These are phyloP conservation scores for Drosophila mojavensis DNA, from an alignment of 1,140 invertebrate genomes.

Conservation along the genomic window DNA sequence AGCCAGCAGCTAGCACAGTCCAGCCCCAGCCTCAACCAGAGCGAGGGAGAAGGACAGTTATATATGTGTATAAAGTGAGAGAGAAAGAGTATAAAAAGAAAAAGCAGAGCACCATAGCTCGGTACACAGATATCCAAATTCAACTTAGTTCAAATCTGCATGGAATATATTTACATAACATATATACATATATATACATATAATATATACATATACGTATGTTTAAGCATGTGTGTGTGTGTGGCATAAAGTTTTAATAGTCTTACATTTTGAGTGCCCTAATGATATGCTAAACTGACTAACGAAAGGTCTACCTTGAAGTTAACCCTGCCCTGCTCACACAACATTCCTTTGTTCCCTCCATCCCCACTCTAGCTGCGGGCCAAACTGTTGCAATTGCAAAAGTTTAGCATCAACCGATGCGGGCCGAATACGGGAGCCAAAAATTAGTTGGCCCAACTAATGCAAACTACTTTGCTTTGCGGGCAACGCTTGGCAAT, in stretches of 20 bases:
- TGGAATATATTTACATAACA: constrained; percentile 28
- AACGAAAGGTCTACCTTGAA: constrained; percentile 47
- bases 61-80: not conserved
- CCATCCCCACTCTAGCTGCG: not conserved
- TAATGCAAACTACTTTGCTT: not conserved
- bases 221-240: constrained; percentile 16
- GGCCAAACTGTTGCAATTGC: constrained; percentile 38
- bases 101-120: constrained; percentile 26
- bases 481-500: constrained; percentile 5
- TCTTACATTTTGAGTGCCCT: constrained; percentile 74
- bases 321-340: constrained; percentile 1
- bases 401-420: constrained; percentile 34
- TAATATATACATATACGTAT: constrained; percentile 14
- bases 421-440: not conserved
- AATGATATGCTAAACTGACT: constrained; percentile 79
- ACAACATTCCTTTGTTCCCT: not conserved
- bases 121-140: not conserved
- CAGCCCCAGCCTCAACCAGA: not conserved
- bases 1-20: not conserved
- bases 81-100: not conserved
- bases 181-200: not conserved
- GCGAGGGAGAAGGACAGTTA: not conserved
- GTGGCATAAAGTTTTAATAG: constrained; percentile 71
- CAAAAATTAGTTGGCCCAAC: constrained; percentile 1
- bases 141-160: constrained; percentile 37